These are phyloP conservation scores for Blastomussa wellsi DNA, from an alignment of 92 coral and sea anemone species.

Conservation along the genomic window DNA sequence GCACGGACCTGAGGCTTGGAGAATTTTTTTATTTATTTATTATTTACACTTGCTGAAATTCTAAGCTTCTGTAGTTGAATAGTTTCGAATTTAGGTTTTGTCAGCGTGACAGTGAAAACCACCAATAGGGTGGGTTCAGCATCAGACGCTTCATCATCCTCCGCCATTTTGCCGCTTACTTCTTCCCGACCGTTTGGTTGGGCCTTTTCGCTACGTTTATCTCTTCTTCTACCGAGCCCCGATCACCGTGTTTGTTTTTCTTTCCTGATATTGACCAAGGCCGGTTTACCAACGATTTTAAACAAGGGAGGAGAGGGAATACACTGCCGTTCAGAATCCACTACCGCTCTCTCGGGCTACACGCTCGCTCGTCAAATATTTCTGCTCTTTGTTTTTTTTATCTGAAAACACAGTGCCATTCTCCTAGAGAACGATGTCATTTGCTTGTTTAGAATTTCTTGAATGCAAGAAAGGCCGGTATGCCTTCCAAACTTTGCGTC, in stretches of 20 bases:
- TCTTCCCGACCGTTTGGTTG: slow-evolving; percentile 5
- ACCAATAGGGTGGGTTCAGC: slow-evolving; percentile 6
- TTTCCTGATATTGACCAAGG: slow-evolving; percentile 8
- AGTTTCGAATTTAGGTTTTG: too few species aligned
- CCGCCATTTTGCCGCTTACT: slow-evolving; percentile 1
- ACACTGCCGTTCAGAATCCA: slow-evolving; percentile 20
- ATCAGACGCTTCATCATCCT: neutral
- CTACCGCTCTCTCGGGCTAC: neutral
- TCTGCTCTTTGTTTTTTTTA: slow-evolving; percentile 57
- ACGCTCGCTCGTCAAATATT: slow-evolving; percentile 31
- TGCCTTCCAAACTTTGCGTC: slow-evolving; percentile 52
- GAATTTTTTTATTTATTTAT: too few species aligned
- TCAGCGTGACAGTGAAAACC: too few species aligned
- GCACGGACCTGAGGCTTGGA: too few species aligned
- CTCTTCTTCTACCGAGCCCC: neutral
- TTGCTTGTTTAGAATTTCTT: slow-evolving; percentile 58
- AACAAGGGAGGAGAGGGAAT: neutral
- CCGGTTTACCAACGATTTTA: neutral
- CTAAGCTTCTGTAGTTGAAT: too few species aligned
- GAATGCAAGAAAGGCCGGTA: slow-evolving; percentile 61
- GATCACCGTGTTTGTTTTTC: slow-evolving; percentile 7
- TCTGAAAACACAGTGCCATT: slow-evolving; percentile 53
- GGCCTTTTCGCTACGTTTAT: neutral
- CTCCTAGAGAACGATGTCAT: slow-evolving; percentile 57
- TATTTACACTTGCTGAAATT: too few species aligned